A percentile compares a stretch with the other conserved stretches of the same genome.
Evolutionary conservation across 2,888 invertebrate species (phyloP).

Genomic region (Rhogogaster chlorosoma): DNA sequence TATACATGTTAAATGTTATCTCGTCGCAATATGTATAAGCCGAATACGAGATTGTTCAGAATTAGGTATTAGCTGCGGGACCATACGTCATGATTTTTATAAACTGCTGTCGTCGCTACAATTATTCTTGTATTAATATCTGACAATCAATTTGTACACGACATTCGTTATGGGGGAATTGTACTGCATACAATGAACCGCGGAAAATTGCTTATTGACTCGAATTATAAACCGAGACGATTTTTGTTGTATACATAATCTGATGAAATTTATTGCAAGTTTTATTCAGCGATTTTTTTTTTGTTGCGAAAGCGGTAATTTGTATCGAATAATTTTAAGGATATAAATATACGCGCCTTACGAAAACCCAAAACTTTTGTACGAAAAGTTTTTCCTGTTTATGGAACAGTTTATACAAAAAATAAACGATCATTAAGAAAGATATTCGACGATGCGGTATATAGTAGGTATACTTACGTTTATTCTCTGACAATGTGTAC

Average conservation of each 20-base stretch:
- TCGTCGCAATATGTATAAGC: neutral
- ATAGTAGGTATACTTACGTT: no score
- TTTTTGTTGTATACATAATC: no score
- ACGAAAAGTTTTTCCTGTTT: neutral
- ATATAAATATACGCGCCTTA: neutral
- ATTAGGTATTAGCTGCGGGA: conserved; percentile 27
- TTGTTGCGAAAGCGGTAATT: neutral
- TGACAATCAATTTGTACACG: neutral
- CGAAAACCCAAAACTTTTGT: neutral
- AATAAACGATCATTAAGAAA: neutral
- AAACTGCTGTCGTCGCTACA: neutral
- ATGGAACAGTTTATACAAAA: neutral
- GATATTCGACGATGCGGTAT: neutral
- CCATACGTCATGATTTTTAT: conserved; percentile 5
- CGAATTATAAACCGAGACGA: neutral
- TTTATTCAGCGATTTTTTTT: no score
- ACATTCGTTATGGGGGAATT: neutral
- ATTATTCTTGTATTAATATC: neutral
- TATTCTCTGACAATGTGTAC: neutral
- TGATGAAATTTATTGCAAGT: no score
- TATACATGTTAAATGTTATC: no score
- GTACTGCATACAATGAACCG: neutral
- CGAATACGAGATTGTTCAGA: neutral
- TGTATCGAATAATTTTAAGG: neutral
- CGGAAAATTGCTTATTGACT: neutral